These are phyloP conservation scores for Oasisia sp. DNA, from an alignment of 2,888 invertebrate genomes.

Conservation along the genomic window DNA sequence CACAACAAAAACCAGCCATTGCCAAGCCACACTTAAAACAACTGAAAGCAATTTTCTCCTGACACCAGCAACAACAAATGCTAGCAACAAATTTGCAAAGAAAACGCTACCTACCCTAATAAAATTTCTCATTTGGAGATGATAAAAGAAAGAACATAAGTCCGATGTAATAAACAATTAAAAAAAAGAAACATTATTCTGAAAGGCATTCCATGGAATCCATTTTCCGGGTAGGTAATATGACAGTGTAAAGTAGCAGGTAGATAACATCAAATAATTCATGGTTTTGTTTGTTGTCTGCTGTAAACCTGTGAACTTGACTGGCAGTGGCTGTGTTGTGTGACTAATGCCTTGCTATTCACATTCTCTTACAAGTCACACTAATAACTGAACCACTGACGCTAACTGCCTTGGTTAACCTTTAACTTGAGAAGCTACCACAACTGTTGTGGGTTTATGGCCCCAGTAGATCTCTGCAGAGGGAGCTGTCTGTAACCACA, in stretches of 20 bases:
- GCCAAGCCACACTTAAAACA: no score
- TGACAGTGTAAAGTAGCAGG: not conserved
- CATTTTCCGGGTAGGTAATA: not conserved
- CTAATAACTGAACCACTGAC: not conserved
- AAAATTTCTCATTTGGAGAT: no score
- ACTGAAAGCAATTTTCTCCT: no score
- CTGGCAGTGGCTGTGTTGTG: not conserved
- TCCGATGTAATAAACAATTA: no score
- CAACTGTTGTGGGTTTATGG: not conserved
- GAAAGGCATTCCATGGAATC: no score
- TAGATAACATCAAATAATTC: not conserved
- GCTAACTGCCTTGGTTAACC: not conserved
- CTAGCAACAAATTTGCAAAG: no score
- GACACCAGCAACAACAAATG: no score
- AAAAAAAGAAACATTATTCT: no score
- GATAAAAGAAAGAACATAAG: no score
- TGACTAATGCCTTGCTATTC: not conserved
- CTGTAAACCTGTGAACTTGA: not conserved
- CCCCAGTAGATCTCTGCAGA: not conserved
- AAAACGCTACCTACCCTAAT: no score
- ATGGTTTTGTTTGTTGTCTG: not conserved
- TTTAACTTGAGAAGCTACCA: not conserved
- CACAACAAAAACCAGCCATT: no score
- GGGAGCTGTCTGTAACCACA: not conserved
- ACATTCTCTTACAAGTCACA: not conserved